phyloP scores from a whole-genome alignment of 92 coral and sea anemone species.

The Umimayanthus kanabou region DNA sequence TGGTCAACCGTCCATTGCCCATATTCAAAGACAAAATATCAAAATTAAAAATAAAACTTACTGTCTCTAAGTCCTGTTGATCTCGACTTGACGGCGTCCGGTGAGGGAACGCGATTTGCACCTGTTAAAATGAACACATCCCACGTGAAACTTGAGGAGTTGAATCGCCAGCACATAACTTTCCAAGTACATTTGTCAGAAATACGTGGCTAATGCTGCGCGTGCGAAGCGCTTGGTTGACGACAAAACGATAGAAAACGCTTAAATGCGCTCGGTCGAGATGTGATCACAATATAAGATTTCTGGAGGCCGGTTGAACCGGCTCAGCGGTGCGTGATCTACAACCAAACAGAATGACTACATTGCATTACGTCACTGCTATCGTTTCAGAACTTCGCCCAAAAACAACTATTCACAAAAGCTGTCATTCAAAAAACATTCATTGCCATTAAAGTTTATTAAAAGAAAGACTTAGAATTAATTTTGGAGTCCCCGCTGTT shows the following conservation, averaged over 20 bases:
- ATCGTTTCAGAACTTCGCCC: neutral
- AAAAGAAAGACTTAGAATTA: neutral
- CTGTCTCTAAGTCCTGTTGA: slow-evolving; percentile 9
- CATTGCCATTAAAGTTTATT: neutral
- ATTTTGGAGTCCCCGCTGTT: neutral
- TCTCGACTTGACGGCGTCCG: slow-evolving; percentile 33
- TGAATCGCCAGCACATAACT: neutral
- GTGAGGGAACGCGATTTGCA: slow-evolving; percentile 33
- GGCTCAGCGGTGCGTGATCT: neutral
- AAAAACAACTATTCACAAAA: neutral
- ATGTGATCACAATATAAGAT: neutral
- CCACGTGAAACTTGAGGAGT: neutral
- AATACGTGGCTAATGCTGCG: neutral
- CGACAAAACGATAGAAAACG: neutral
- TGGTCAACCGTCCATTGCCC: no score
- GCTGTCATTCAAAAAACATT: neutral
- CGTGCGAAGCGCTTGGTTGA: neutral
- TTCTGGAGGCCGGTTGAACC: neutral
- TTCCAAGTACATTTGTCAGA: neutral
- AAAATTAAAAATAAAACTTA: neutral
- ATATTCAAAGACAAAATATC: no score
- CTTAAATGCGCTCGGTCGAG: neutral
- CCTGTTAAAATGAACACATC: slow-evolving; percentile 12
- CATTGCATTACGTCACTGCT: neutral
- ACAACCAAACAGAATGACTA: neutral